Percentiles rank a stretch among this genome's conserved stretches.
phyloP scores from a whole-genome alignment of 1,140 invertebrate species.

The Cotesia vestalis region DNA sequence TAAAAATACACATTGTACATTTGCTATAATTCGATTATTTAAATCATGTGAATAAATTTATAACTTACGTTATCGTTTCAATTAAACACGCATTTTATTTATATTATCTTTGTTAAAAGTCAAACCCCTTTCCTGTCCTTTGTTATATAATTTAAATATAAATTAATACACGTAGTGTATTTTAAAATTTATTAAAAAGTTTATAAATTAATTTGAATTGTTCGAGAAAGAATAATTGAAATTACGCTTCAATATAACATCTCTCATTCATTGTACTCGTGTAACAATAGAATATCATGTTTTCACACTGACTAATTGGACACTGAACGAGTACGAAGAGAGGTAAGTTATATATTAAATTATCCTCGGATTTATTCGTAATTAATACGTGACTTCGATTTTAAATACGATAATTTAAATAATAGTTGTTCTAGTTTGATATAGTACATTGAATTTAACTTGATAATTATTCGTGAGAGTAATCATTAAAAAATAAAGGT shows the following conservation, averaged over 20 bases:
- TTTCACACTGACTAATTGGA: constrained; percentile 26
- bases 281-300: constrained; percentile 23
- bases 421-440: no score
- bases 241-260: constrained; percentile 15
- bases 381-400: no score
- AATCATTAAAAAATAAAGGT: no score
- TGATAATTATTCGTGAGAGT: no score
- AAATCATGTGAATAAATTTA: constrained; percentile 66
- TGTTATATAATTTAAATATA: not conserved
- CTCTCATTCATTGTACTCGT: constrained; percentile 5
- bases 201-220: no score
- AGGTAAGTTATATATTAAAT: constrained; percentile 23
- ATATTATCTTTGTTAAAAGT: constrained; percentile 12
- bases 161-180: not conserved
- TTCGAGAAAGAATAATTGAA: constrained; percentile 15
- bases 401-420: no score
- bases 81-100: constrained; percentile 44
- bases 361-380: no score
- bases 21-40: constrained; percentile 59
- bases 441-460: no score
- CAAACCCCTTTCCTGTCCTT: constrained; percentile 30
- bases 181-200: no score
- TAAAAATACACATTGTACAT: constrained; percentile 48
- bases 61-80: constrained; percentile 66
- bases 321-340: not conserved